Base-by-base conservation (phyloP, 2,888 invertebrate genomes). In the Sycophila texana region DNA sequence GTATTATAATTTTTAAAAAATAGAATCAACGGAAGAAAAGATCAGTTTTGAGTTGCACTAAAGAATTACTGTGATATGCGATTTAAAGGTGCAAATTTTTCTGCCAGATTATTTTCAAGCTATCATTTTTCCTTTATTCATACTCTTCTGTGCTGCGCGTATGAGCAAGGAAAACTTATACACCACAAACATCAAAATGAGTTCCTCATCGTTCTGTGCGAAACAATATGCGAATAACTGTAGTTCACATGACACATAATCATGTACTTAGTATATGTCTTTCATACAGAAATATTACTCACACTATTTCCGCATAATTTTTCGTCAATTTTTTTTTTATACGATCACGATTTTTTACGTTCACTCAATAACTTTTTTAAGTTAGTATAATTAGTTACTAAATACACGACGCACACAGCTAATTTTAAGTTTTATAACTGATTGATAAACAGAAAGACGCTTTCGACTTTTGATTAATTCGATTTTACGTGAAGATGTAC, bases 201-300 rank as follows among this genome's bases (percentile, higher is more conserved):
- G 67, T 51, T 67, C 73, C 74, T 63, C 70, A 79, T 63, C 70
- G 72, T 77, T 77, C 53, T 72, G 73, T 67, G 74, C 70, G 70
- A 74, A 67, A 67, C 7, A 70, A 77, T 67, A 76, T 75, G 63
- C 70, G 68, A 76, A 70, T 58, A 71, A 77, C 51, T 65, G 65
- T 77, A 71, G 26, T 63, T 71, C 58, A 71, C 71, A 58, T 65
- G 65, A 71, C 47, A 77, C 63, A 77, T 65, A 72, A 71, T 74
- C 49, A 61, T 81, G 77, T 81, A 72, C 63, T 74, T 68, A 77
- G 53, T 77, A 73, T 63, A 49, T 73, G 61, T 68, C 55, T 73
- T 70, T 73, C 30, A 22, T 71, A 60, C 18, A 75, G 66, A 51
- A 71, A 65, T 70, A 73, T 70, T 77, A 39, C 70, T 79, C n/a